Conservation (phyloP, 2,888 invertebrate genomes). For the Ligdia adustata region DNA sequence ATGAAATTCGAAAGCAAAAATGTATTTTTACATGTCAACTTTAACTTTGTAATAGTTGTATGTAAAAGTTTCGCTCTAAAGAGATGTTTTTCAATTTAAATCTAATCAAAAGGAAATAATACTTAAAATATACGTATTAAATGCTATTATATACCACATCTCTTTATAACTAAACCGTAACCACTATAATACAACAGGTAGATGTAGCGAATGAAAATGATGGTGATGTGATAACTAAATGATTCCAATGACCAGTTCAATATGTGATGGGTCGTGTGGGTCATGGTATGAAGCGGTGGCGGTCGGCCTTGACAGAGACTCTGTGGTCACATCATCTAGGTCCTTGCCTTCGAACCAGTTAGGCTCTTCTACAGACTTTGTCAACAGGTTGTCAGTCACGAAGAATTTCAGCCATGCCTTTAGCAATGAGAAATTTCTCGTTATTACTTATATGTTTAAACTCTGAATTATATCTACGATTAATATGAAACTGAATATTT, state of each 20-base stretch:
- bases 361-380: conserved; percentile 78
- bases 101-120: conserved; percentile 12
- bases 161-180: conserved; percentile 61
- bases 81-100: conserved; percentile 45
- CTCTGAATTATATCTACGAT: no score
- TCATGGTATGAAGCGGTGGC: conserved; percentile 65
- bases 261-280: conserved; percentile 58
- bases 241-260: conserved; percentile 79
- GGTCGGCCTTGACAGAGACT: conserved; percentile 66
- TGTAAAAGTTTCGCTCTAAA: conserved; percentile 51
- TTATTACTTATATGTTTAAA: conserved; percentile 29
- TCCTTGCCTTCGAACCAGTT: conserved; percentile 74
- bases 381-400: conserved; percentile 80
- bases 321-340: conserved; percentile 61
- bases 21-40: conserved; percentile 24
- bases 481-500: no score
- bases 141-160: conserved; percentile 51
- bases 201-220: conserved; percentile 56
- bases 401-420: conserved; percentile 85
- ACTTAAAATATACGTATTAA: conserved; percentile 29
- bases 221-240: conserved; percentile 62
- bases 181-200: conserved; percentile 48
- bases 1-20: conserved; percentile 33
- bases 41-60: conserved; percentile 13
- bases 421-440: conserved; percentile 68